Base-by-base conservation (phyloP, 1,140 invertebrate genomes). In the Procambarus virginalis region DNA sequence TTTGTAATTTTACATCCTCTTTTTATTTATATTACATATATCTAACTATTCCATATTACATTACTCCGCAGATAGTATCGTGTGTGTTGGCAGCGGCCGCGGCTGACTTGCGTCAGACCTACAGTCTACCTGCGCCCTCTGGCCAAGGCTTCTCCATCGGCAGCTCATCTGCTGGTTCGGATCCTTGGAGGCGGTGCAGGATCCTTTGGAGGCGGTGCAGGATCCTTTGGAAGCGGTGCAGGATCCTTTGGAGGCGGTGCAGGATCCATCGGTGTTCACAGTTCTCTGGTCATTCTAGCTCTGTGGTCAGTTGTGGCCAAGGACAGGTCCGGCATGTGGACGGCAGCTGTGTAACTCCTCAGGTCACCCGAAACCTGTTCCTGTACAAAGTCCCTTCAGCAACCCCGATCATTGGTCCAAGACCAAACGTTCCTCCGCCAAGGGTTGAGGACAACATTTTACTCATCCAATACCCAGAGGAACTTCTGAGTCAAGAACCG, bases 331-430 rank as follows among this genome's bases (percentile, higher is more conserved):
- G 10, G 8, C 34, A 84, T 51, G 68, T 22, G 45, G 68, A 75
- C 48, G 83, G 83, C 34, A 45, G 68, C 45, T 84, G 83, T n/a
- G 83, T 84, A 12, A 51, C 83, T 45, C 83, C 83, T 68, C 45
- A 75, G 46, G 83, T 84, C 9, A 84, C 83, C 34, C 22, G 83
- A 14, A 84, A 84, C 83, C 14, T 84, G 68, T 84, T 68, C 49
- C n/a, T 75, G 64, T 84, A 51, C 83, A 68, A 34, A 45, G 83
- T 58, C 14, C 83, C 83, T 10, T 14, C 46, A 10, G 17, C 73
- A 45, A 17, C 83, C 55, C 60, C 85, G 75, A 80, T 45, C 49
- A 17, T 70, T 17, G 76, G 48, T 12, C 60, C 85, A 34, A 55
- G 55, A 64, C 76, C 85, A 51, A 64, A 64, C 76, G 68, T 84